A percentile compares a stretch with the other conserved stretches of the same genome.
phyloP scores from a whole-genome alignment of 2,113 vertebrate genomes.

The Catagonus wagneri region DNA sequence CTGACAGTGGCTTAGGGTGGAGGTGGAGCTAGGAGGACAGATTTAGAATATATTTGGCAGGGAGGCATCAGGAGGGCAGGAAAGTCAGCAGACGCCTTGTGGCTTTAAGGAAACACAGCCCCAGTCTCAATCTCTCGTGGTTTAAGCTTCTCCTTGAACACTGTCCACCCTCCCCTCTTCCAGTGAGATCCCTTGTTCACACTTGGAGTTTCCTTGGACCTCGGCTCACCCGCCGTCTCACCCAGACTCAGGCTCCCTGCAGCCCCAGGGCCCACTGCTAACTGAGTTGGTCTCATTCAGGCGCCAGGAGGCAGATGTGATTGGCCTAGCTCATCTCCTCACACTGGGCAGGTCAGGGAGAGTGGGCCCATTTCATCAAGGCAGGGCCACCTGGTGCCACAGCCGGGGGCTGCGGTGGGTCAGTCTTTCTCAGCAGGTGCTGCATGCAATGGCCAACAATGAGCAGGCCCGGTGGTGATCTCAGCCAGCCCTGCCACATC shows the following conservation, averaged over 20 bases:
- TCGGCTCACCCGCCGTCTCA: background rate
- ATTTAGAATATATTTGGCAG: background rate
- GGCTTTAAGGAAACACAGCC: background rate
- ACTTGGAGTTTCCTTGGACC: background rate
- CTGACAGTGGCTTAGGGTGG: background rate
- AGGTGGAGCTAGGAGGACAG: background rate
- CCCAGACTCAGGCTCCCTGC: too few relatives aligned
- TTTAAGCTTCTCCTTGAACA: background rate
- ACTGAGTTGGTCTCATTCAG: background rate
- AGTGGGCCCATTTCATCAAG: background rate
- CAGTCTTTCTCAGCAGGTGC: background rate
- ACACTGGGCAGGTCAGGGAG: background rate
- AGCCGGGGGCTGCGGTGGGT: background rate
- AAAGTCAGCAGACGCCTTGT: background rate
- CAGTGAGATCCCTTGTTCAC: background rate
- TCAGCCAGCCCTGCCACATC: background rate
- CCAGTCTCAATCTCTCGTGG: background rate
- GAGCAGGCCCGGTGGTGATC: background rate
- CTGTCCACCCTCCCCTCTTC: background rate
- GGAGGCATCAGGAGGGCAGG: background rate
- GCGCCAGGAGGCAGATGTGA: background rate
- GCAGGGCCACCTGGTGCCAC: background rate
- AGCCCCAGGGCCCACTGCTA: background rate
- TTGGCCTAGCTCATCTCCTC: background rate
- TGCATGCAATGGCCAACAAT: too few relatives aligned